These are phyloP conservation scores for Poliocrania exsul DNA, from an alignment of 2,797 vertebrate species.

Conservation along the genomic window DNA sequence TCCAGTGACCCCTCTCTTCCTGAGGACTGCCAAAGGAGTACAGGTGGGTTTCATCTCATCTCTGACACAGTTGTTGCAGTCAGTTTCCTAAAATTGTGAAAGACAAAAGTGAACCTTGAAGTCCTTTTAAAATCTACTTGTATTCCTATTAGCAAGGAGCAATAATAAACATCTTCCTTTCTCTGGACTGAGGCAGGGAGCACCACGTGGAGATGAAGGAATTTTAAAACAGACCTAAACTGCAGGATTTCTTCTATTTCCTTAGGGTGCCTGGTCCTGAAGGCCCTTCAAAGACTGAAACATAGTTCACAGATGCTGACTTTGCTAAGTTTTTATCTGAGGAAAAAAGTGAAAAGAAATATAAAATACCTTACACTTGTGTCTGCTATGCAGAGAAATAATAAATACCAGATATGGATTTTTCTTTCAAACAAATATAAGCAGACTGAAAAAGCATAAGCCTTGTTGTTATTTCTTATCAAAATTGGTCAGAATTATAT, in stretches of 20 bases:
- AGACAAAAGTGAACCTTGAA: background rate
- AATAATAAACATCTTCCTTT: background rate
- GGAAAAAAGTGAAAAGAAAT: background rate
- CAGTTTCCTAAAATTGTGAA: background rate
- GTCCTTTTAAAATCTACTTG: background rate
- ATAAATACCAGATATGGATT: background rate
- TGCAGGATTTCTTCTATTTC: conserved; percentile 5
- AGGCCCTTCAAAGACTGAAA: conserved; percentile 23
- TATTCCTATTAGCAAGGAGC: background rate
- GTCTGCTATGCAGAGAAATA: background rate
- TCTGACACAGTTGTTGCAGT: background rate
- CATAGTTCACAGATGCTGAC: background rate
- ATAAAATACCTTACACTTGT: background rate
- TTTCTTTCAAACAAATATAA: background rate
- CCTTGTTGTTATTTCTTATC: background rate
- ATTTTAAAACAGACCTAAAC: background rate
- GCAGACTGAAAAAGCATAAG: background rate
- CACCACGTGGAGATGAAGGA: background rate
- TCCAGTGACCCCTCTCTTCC: background rate
- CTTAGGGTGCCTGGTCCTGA: background rate
- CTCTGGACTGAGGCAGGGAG: background rate
- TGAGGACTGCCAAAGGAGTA: background rate
- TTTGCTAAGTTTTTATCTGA: background rate
- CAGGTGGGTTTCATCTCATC: background rate
- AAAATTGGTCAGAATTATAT: background rate